These are phyloP conservation scores for Cantharis rustica DNA, from an alignment of 2,888 invertebrate genomes.

Conservation along the genomic window DNA sequence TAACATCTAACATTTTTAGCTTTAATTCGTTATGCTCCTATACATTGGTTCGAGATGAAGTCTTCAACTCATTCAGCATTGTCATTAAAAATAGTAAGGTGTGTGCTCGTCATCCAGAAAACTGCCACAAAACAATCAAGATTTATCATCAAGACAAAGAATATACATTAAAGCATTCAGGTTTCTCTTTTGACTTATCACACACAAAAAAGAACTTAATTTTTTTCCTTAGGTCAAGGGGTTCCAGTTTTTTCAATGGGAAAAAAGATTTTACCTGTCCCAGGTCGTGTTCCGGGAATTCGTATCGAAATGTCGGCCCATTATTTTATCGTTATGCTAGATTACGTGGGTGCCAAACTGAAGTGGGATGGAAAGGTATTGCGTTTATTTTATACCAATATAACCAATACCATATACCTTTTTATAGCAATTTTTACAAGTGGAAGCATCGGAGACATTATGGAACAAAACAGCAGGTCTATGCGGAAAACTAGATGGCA, in stretches of 20 bases:
- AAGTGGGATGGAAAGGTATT: conserved; percentile 78
- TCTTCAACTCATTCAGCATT: conserved; percentile 73
- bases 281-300: conserved; percentile 73
- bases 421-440: conserved; percentile 65
- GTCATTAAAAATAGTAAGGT: conserved; percentile 61
- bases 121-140: conserved; percentile 60
- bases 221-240: conserved; percentile 36
- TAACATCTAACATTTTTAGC: conserved; percentile 54
- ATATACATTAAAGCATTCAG: conserved; percentile 62
- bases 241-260: conserved; percentile 40
- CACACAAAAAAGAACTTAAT: conserved; percentile 36
- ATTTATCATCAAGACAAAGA: conserved; percentile 74
- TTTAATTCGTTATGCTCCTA: conserved; percentile 80
- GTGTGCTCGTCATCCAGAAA: conserved; percentile 58
- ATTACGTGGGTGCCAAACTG: conserved; percentile 68
- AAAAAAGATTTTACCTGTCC: conserved; percentile 64
- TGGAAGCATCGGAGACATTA: conserved; percentile 69
- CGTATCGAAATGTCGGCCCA: conserved; percentile 74
- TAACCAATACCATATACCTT: neutral
- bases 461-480: conserved; percentile 84
- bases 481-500: conserved; percentile 79
- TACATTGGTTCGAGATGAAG: conserved; percentile 71
- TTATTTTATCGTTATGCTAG: conserved; percentile 70
- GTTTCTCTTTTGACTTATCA: conserved; percentile 45
- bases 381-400: neutral